Base-by-base conservation (phyloP, 2,888 invertebrate species). In the Microchrysa polita region DNA sequence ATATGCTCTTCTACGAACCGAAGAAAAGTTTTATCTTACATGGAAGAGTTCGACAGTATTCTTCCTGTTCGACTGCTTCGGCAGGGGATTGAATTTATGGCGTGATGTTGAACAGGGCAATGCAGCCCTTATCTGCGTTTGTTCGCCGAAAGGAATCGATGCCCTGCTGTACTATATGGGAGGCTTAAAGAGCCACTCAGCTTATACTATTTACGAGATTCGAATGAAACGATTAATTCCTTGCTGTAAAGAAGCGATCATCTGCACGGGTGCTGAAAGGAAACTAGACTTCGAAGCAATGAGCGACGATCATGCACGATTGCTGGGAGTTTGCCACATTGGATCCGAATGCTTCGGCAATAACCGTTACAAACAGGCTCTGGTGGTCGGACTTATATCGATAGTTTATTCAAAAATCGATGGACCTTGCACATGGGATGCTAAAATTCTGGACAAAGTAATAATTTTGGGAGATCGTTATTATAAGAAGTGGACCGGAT, bases 381-480 rank as follows among this genome's bases (percentile, higher is more conserved):
- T 84, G n/a, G 81, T 83, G 0, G 81, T 81, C 1, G 81, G 81
- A 0, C 77, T 82, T 0, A 78, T 80, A 12, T 79, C 82, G 0
- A 78, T 83, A 0, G 55, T 83, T 18, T 81, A 80, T 20, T 80
- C 83, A 0, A 84, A 83, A 75, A 81, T 84, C 42, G 83, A 84
- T 77, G 79, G 82, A 74, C 80, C 84, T 0, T 81, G 82, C 5
- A 82, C 82, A 0, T 84, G 84, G 84, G 80, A 83, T 57, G 74
- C 75, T 57, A 79, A 78, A 67, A 80, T 79, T 16, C 63, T 81
- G 1, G 82, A 84, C 65, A 82, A 81, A 67, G 78, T 84, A 10
- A 76, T 84, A 10, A 81, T 83, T 48, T 80, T 82, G 76, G 84
- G 83, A 1, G 80, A 81, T 5, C 79, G 80, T 57, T 80, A 82